A percentile compares a stretch with the other conserved stretches of the same genome.
These are phyloP conservation scores for Scaptomyza tumidula DNA, from an alignment of 2,888 invertebrate genomes.

Conservation along the genomic window DNA sequence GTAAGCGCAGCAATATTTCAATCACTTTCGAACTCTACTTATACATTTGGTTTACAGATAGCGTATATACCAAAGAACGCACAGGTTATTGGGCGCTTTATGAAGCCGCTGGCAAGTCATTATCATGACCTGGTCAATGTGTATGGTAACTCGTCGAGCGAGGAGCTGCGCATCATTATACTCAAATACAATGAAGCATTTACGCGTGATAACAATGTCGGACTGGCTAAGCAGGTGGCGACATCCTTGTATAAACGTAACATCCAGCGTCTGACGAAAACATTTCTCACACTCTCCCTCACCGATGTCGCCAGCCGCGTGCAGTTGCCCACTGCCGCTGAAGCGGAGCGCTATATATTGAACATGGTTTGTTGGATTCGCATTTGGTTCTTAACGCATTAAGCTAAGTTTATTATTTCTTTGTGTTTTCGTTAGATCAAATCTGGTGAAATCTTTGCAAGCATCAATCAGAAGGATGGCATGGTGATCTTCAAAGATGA, in stretches of 20 bases:
- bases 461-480: slow-evolving; percentile 98
- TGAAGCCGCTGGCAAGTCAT: slow-evolving; percentile 93
- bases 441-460: slow-evolving; percentile 97
- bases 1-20: slow-evolving; percentile 84
- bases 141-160: slow-evolving; percentile 90
- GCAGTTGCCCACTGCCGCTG: slow-evolving; percentile 91
- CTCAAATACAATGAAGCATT: slow-evolving; percentile 93
- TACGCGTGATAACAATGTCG: slow-evolving; percentile 91
- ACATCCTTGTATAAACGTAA: slow-evolving; percentile 97
- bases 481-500: slow-evolving; percentile 99
- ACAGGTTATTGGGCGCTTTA: slow-evolving; percentile 93
- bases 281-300: slow-evolving; percentile 88
- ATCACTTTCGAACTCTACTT: neutral
- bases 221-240: slow-evolving; percentile 92
- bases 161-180: slow-evolving; percentile 88
- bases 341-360: slow-evolving; percentile 96
- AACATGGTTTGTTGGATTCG: slow-evolving; percentile 90
- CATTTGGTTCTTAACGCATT: neutral
- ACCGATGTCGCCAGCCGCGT: slow-evolving; percentile 92
- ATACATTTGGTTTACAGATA: slow-evolving; percentile 82
- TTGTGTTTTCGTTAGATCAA: slow-evolving; percentile 90
- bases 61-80: slow-evolving; percentile 94
- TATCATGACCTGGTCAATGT: slow-evolving; percentile 95
- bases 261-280: slow-evolving; percentile 97
- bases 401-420: neutral